Percentiles rank a stretch among this genome's conserved stretches.
phyloP scores from a whole-genome alignment of 2,113 vertebrate species.

The Pseudois nayaur region DNA sequence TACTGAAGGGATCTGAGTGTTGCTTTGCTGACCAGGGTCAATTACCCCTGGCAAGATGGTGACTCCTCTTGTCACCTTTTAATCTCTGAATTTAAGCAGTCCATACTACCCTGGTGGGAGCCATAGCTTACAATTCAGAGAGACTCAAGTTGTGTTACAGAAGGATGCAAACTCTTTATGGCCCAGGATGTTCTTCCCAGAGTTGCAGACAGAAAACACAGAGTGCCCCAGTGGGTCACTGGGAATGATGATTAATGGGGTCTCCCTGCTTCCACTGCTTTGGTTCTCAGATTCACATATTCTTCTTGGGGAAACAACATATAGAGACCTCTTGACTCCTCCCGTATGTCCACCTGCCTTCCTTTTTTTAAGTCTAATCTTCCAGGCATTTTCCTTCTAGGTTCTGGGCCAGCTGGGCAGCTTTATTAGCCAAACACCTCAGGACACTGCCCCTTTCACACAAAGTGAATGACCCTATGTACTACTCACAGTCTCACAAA shows the following conservation, averaged over 20 bases:
- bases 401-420: neutral
- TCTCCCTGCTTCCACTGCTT: neutral
- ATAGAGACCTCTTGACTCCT: neutral
- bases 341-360: neutral
- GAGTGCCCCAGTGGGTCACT: neutral
- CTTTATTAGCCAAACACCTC: neutral
- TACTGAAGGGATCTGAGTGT: neutral
- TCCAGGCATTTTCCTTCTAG: neutral
- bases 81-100: neutral
- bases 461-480: neutral
- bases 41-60: neutral
- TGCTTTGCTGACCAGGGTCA: neutral
- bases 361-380: neutral
- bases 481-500: neutral
- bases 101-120: neutral
- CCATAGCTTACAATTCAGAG: neutral
- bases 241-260: neutral
- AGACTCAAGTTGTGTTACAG: neutral
- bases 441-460: neutral
- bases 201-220: neutral
- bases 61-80: too few relatives aligned
- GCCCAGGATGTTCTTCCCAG: neutral
- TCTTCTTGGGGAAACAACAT: neutral
- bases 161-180: neutral
- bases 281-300: neutral